Conservation (phyloP, 2,888 invertebrate species). For the Parapristionchus giblindavisi region DNA sequence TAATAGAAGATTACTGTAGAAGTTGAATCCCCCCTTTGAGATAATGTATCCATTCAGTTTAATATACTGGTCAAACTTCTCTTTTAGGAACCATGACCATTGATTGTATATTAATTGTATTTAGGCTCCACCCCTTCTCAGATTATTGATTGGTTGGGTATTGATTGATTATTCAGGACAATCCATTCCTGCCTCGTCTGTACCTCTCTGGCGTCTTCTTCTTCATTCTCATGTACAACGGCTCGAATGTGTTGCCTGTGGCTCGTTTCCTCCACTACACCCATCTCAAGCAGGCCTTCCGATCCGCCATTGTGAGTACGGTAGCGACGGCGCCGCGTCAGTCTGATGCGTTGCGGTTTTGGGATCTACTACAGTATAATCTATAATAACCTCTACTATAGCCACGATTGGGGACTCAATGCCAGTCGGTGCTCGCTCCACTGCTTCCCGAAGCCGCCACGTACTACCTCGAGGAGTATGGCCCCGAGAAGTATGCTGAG, state of each 20-base stretch:
- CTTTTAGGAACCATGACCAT: no score
- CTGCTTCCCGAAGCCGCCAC: conserved; percentile 98
- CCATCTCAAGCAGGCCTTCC: conserved; percentile 93
- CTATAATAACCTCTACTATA: conserved; percentile 37
- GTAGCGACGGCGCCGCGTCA: no score
- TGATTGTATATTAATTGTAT: no score
- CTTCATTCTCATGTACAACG: conserved; percentile 98
- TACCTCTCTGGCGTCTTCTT: conserved; percentile 93
- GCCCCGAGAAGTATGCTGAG: conserved; percentile 96
- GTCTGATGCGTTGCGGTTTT: no score
- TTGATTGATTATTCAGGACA: conserved; percentile 82
- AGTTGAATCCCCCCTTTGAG: no score
- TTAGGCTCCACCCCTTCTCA: no score
- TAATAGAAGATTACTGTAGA: not conserved
- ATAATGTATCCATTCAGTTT: no score
- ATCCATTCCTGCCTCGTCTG: conserved; percentile 90
- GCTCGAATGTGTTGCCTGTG: conserved; percentile 91
- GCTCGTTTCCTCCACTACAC: conserved; percentile 92
- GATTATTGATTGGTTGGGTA: conserved; percentile 2
- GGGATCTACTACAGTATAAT: no score
- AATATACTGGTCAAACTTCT: no score
- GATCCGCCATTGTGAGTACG: conserved; percentile 85
- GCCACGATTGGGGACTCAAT: conserved; percentile 55
- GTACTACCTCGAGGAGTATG: conserved; percentile 96
- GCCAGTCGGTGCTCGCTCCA: conserved; percentile 73